Conservation (phyloP, 2,797 vertebrate genomes). For the Odontamblyopus lacepedii region DNA sequence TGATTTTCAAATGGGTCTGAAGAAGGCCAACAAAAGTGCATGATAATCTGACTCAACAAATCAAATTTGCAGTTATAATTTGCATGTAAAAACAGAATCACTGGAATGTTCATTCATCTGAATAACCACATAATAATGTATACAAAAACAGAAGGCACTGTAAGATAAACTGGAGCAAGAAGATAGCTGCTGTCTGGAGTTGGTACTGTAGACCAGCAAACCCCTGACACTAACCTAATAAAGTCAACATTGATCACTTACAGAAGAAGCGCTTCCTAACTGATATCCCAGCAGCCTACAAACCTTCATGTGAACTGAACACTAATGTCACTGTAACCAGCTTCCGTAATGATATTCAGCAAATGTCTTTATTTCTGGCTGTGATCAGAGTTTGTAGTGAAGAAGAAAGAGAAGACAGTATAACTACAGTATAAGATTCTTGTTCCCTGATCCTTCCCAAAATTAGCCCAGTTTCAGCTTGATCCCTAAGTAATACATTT, state of each 20-base stretch:
- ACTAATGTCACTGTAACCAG: not conserved
- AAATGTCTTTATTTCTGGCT: conserved; percentile 2
- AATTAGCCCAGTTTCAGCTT: not conserved
- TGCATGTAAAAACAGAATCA: not conserved
- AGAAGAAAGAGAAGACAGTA: not conserved
- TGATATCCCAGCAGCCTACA: not conserved
- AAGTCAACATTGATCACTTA: conserved; percentile 9
- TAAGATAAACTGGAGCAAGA: not conserved
- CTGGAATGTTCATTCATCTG: not conserved
- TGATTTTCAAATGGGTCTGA: not conserved
- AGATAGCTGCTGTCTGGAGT: conserved; percentile 7
- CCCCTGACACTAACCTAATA: conserved; percentile 8
- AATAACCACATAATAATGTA: not conserved
- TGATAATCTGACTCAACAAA: not conserved
- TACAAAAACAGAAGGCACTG: not conserved
- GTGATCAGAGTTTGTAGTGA: not conserved
- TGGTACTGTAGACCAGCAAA: conserved; percentile 19
- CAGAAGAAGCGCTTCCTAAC: not conserved
- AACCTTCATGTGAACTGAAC: not conserved
- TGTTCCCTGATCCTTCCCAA: conserved; percentile 6
- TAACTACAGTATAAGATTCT: not conserved
- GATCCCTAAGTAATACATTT: too few species aligned
- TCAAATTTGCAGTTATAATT: not conserved
- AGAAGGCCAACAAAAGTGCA: not conserved
- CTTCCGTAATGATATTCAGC: not conserved